Conservation (phyloP, 2,797 vertebrate species). For the Dicrostonyx torquatus region DNA sequence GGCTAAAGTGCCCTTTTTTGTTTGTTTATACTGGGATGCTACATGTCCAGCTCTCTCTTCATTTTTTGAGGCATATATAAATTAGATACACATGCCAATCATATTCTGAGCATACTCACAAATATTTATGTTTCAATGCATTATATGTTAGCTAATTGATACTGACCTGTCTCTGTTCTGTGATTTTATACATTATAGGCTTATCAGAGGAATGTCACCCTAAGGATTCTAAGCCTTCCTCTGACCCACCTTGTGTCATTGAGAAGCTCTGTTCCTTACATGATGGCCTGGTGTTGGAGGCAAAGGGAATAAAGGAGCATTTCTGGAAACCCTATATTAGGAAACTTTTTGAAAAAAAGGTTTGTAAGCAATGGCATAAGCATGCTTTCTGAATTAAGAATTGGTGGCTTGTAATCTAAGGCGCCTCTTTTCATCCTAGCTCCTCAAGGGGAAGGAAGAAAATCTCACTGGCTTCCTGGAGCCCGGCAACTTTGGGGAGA, state of each 20-base stretch:
- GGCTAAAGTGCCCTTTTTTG: neutral
- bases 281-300: conserved; percentile 95
- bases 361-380: conserved; percentile 70
- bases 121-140: conserved; percentile 10
- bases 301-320: conserved; percentile 97
- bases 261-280: conserved; percentile 94
- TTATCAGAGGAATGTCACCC: conserved; percentile 92
- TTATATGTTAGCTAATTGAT: neutral
- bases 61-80: conserved; percentile 28
- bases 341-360: conserved; percentile 96
- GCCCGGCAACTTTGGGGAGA: conserved; percentile 94
- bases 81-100: neutral
- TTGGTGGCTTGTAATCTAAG: neutral
- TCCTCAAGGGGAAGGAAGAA: conserved; percentile 95
- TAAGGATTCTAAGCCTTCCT: conserved; percentile 91
- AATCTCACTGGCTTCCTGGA: conserved; percentile 94
- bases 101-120: neutral
- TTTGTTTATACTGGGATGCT: neutral
- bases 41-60: neutral
- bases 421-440: conserved; percentile 85
- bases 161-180: neutral
- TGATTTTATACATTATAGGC: conserved; percentile 83
- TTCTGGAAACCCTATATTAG: conserved; percentile 98
- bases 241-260: conserved; percentile 92
- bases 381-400: neutral